A percentile compares a stretch with the other conserved stretches of the same genome.
Evolutionary conservation across 2,888 invertebrate species (phyloP).

Genomic region (Patella depressa): DNA sequence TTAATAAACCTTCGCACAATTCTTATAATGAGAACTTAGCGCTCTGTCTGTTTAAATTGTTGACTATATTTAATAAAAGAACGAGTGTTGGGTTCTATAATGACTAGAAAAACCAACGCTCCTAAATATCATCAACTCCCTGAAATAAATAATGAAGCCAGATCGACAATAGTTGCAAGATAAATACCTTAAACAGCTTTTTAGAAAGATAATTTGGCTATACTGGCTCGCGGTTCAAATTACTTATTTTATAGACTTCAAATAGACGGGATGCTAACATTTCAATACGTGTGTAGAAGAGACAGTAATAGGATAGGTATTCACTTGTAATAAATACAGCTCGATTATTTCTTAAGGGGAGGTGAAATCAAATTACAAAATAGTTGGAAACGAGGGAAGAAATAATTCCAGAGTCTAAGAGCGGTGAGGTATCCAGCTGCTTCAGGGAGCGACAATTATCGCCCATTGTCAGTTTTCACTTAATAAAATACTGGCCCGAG

Average conservation of each 20-base stretch:
- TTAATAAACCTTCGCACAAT: no score
- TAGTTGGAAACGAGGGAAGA: conserved; percentile 15
- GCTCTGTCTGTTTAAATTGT: no score
- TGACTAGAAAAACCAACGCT: no score
- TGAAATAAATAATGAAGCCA: no score
- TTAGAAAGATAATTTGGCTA: not conserved
- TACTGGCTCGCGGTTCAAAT: not conserved
- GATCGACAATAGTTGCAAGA: no score
- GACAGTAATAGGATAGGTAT: conserved; percentile 1
- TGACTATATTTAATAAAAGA: no score
- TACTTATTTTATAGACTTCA: conserved; percentile 3
- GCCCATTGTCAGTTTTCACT: not conserved
- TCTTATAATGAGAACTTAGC: no score
- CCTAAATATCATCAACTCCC: no score
- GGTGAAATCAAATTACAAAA: conserved; percentile 29
- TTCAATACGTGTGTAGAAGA: not conserved
- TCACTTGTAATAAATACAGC: conserved; percentile 13
- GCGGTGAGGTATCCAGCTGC: not conserved
- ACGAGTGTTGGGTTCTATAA: no score
- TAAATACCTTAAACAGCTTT: not conserved
- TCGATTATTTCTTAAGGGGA: conserved; percentile 8
- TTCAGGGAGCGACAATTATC: not conserved
- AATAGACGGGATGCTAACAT: not conserved
- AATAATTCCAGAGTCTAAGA: not conserved
- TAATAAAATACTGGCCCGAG: not conserved